Percentiles rank a stretch among this genome's conserved stretches.
Evolutionary conservation across 2,888 invertebrate genomes (phyloP).

Genomic region (Nomada hirtipes): DNA sequence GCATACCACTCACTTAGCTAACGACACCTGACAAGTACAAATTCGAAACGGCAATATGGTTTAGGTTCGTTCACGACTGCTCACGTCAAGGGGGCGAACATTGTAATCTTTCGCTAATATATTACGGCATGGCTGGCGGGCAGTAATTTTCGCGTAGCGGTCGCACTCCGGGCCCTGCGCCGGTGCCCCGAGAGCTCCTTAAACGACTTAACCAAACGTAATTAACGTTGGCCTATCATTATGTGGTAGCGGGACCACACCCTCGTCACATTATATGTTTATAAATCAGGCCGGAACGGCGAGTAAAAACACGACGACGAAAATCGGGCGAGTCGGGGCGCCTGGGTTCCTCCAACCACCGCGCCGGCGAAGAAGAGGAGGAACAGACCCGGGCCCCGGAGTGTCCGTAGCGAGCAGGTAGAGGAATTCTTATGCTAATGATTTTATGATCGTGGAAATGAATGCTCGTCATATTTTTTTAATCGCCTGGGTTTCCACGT

Average conservation of each 20-base stretch:
- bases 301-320: slow-evolving; percentile 75
- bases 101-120: slow-evolving; percentile 65
- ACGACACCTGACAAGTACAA: slow-evolving; percentile 31
- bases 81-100: slow-evolving; percentile 46
- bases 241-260: slow-evolving; percentile 84
- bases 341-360: slow-evolving; percentile 37
- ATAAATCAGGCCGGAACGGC: slow-evolving; percentile 82
- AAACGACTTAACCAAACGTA: slow-evolving; percentile 81
- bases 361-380: background rate
- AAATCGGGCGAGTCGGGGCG: slow-evolving; percentile 70
- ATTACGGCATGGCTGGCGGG: slow-evolving; percentile 55
- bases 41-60: slow-evolving; percentile 20
- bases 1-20: slow-evolving; percentile 2
- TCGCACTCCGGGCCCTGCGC: slow-evolving; percentile 39
- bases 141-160: slow-evolving; percentile 66
- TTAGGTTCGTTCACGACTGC: slow-evolving; percentile 2
- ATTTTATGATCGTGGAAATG: slow-evolving; percentile 84
- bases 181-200: slow-evolving; percentile 26
- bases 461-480: slow-evolving; percentile 84
- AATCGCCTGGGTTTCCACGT: slow-evolving; percentile 82
- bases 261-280: slow-evolving; percentile 85
- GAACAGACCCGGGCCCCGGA: slow-evolving; percentile 10
- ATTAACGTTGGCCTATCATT: slow-evolving; percentile 84
- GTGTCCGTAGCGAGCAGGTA: slow-evolving; percentile 77
- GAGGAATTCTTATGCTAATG: slow-evolving; percentile 85